These are phyloP conservation scores for Gnatocerus cornutus DNA, from an alignment of 2,888 invertebrate genomes.

Conservation along the genomic window DNA sequence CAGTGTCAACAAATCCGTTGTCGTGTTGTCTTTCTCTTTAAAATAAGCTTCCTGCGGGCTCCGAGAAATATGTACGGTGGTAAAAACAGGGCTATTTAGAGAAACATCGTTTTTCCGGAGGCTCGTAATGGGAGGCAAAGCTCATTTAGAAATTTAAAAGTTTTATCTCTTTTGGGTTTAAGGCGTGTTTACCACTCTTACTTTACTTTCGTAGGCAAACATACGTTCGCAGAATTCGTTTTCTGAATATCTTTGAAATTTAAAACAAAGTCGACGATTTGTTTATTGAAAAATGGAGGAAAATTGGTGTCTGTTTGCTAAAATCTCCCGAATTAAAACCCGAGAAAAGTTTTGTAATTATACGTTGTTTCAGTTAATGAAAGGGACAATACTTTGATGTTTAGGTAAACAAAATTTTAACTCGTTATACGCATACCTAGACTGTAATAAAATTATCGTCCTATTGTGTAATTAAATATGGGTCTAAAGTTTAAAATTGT, in stretches of 20 bases:
- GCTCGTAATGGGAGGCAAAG: constrained; percentile 6
- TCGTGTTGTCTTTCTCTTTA: not conserved
- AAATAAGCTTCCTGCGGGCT: not conserved
- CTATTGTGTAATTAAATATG: no score
- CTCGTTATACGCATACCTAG: no score
- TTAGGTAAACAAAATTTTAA: no score
- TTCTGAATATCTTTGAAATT: not conserved
- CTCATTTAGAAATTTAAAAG: constrained; percentile 14
- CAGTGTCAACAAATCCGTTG: constrained; percentile 10
- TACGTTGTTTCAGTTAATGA: not conserved
- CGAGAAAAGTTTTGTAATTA: not conserved
- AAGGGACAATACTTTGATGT: no score
- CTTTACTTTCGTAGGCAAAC: constrained; percentile 2
- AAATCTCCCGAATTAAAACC: not conserved
- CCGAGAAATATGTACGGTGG: constrained; percentile 5
- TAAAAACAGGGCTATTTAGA: constrained; percentile 8
- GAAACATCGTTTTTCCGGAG: constrained; percentile 13
- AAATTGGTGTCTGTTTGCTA: not conserved
- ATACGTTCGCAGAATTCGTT: not conserved
- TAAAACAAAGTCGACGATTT: not conserved
- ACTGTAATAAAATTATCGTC: no score
- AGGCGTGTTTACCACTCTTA: constrained; percentile 8
- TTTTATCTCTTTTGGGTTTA: constrained; percentile 15
- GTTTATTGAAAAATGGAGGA: not conserved
- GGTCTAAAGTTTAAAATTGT: no score